phyloP scores from a whole-genome alignment of 2,113 vertebrate genomes.

The Lophotis ruficrista region DNA sequence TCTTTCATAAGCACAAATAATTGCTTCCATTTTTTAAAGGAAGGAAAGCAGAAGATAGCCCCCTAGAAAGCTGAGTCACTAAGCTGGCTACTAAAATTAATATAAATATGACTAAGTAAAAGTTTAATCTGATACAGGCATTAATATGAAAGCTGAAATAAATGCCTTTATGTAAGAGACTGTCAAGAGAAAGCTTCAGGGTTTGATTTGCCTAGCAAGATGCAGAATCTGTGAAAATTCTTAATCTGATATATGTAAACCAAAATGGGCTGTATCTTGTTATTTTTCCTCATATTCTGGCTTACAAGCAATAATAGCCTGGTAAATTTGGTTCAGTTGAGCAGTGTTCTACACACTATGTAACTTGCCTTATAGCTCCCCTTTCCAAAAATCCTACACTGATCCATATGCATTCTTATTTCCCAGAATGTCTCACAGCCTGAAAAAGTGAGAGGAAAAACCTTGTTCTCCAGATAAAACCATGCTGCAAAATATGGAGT shows the following conservation, averaged over 20 bases:
- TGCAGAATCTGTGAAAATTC: slow-evolving; percentile 21
- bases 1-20: slow-evolving; percentile 73
- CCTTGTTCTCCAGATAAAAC: neutral
- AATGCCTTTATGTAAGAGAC: slow-evolving; percentile 49
- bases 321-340: slow-evolving; percentile 27
- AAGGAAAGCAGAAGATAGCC: slow-evolving; percentile 59
- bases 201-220: slow-evolving; percentile 38
- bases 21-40: slow-evolving; percentile 73
- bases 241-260: slow-evolving; percentile 54
- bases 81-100: slow-evolving; percentile 67
- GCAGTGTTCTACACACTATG: neutral
- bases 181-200: slow-evolving; percentile 33
- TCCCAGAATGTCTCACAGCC: neutral
- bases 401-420: neutral
- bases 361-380: neutral
- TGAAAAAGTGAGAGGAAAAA: neutral
- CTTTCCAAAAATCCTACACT: neutral
- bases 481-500: neutral
- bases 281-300: slow-evolving; percentile 37
- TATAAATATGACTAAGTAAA: slow-evolving; percentile 69
- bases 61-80: slow-evolving; percentile 66
- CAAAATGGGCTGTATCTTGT: slow-evolving; percentile 16
- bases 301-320: slow-evolving; percentile 33
- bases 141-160: slow-evolving; percentile 49
- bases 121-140: slow-evolving; percentile 61